phyloP scores from a whole-genome alignment of 2,113 vertebrate genomes.

The Merops nubicus region DNA sequence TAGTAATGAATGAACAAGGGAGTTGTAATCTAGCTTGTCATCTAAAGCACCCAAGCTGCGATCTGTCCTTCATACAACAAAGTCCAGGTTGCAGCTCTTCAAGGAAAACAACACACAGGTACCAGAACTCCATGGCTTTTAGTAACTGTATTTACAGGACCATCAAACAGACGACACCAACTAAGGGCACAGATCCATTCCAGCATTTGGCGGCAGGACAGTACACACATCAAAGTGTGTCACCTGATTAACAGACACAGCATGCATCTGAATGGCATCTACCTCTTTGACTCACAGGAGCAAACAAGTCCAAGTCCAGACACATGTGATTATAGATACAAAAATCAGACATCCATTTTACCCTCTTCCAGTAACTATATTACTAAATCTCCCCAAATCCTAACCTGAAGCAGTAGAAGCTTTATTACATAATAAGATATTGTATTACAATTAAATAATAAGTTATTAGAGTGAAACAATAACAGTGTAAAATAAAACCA shows the following conservation, averaged over 20 bases:
- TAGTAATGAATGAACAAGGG: not conserved
- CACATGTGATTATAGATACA: not conserved
- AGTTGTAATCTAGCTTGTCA: not conserved
- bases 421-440: not conserved
- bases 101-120: fast-evolving
- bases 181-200: fast-evolving
- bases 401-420: not conserved
- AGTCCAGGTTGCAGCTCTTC: not conserved
- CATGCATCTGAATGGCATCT: not conserved
- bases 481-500: not conserved
- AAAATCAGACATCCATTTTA: not conserved
- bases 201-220: not conserved
- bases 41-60: not conserved
- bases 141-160: not conserved
- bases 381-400: not conserved
- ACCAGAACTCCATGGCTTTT: not conserved
- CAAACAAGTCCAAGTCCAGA: not conserved
- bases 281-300: not conserved
- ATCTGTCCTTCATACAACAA: not conserved
- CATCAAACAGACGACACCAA: not conserved
- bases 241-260: not conserved
- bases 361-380: not conserved
- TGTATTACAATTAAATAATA: not conserved
- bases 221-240: not conserved
- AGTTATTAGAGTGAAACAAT: not conserved